These are phyloP conservation scores for Spodoptera litura DNA, from an alignment of 1,140 invertebrate species.

Conservation along the genomic window DNA sequence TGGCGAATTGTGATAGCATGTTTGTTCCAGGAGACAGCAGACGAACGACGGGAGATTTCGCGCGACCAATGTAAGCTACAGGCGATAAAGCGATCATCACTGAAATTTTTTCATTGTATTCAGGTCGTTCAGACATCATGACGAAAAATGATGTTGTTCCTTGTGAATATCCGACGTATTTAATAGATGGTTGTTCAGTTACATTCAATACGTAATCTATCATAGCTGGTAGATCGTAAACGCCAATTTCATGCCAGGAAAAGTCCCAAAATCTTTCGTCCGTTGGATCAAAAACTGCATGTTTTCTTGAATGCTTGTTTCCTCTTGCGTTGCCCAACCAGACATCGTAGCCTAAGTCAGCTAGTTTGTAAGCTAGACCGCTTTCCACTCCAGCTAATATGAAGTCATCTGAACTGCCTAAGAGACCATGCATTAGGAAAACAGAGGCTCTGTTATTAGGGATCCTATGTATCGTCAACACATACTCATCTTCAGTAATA, in stretches of 20 bases:
- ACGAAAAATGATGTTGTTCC: constrained; percentile 90
- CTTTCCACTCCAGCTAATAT: constrained; percentile 88
- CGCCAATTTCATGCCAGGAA: constrained; percentile 89
- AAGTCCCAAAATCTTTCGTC: constrained; percentile 86
- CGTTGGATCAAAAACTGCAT: constrained; percentile 85
- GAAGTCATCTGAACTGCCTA: constrained; percentile 89
- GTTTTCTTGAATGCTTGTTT: constrained; percentile 88
- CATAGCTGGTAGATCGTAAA: constrained; percentile 85
- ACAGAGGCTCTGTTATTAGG: constrained; percentile 74
- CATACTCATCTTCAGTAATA: constrained; percentile 66
- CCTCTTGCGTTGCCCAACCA: constrained; percentile 90
- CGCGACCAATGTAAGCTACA: constrained; percentile 87
- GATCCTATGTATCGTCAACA: constrained; percentile 64
- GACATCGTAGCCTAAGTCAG: constrained; percentile 89
- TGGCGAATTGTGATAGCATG: constrained; percentile 51
- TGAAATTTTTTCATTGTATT: constrained; percentile 88
- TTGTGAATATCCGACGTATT: constrained; percentile 89
- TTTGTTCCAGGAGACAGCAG: constrained; percentile 56
- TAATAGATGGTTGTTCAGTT: constrained; percentile 79
- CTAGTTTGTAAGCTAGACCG: constrained; percentile 87
- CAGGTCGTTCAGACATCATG: constrained; percentile 86
- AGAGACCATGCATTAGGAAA: constrained; percentile 90
- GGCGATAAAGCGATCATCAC: constrained; percentile 89
- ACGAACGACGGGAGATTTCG: constrained; percentile 84
- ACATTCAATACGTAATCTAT: constrained; percentile 84